These are phyloP conservation scores for Entelurus aequoreus DNA, from an alignment of 2,113 vertebrate genomes.

Conservation along the genomic window DNA sequence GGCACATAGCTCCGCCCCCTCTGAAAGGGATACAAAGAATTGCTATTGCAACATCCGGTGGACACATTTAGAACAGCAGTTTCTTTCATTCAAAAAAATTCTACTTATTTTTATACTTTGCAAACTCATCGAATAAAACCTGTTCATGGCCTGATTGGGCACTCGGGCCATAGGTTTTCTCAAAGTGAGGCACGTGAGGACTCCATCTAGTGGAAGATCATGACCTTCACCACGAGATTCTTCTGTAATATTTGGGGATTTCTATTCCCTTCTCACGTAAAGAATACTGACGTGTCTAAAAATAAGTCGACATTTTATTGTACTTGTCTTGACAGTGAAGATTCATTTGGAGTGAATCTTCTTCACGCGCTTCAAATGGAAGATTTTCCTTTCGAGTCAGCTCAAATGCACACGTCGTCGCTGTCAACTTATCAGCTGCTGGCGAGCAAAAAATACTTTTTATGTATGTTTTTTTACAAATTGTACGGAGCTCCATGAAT, in stretches of 20 bases:
- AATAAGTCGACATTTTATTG: background rate
- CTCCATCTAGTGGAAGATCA: background rate
- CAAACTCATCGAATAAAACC: too few relatives aligned
- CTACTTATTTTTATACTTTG: too few relatives aligned
- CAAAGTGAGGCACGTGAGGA: too few relatives aligned
- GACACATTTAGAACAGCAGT: too few relatives aligned
- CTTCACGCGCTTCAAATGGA: constrained; percentile 13
- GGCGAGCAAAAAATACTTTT: constrained; percentile 34
- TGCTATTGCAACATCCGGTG: too few relatives aligned
- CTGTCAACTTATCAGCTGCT: constrained; percentile 19
- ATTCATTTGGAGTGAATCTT: constrained; percentile 19
- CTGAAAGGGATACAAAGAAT: too few relatives aligned
- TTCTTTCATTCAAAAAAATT: too few relatives aligned
- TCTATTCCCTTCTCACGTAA: background rate
- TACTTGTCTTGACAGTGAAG: constrained; percentile 7
- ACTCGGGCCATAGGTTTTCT: too few relatives aligned
- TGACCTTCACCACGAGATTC: background rate
- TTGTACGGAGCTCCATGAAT: constrained; percentile 50
- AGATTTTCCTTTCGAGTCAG: constrained; percentile 19
- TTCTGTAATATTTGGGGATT: background rate
- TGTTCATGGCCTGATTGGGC: too few relatives aligned
- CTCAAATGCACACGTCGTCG: constrained; percentile 18
- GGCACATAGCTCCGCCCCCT: too few relatives aligned
- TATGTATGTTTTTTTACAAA: constrained; percentile 27
- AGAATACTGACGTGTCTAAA: background rate